Conservation (phyloP, 35 echinoderm and acorn worm genomes). For the Holothuria glaberrima region DNA sequence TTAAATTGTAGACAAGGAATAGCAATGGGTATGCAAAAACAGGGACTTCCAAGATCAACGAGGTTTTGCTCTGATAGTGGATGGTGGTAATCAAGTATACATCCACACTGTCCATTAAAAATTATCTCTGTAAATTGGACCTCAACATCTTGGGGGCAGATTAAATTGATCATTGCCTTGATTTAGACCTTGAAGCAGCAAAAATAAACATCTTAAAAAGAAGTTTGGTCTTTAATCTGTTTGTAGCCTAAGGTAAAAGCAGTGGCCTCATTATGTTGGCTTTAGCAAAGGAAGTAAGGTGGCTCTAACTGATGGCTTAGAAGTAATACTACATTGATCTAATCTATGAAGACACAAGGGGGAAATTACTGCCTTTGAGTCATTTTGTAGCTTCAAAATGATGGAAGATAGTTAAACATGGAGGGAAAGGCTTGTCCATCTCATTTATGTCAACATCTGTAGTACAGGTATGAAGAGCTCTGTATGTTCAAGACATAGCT, state of each 20-base stretch:
- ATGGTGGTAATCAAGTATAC: too few species aligned
- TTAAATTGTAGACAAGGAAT: too few species aligned
- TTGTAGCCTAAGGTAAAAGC: conserved; percentile 4
- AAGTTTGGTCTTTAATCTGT: background rate
- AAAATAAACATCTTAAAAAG: conserved; percentile 6
- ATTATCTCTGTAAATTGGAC: too few species aligned
- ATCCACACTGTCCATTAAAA: too few species aligned
- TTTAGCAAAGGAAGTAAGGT: conserved; percentile 32
- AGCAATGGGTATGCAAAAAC: too few species aligned
- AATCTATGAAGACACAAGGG: conserved; percentile 26
- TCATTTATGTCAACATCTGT: background rate
- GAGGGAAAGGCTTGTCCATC: background rate
- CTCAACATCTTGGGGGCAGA: too few species aligned
- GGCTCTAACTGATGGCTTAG: background rate
- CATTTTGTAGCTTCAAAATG: conserved; percentile 6
- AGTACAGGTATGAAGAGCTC: too few species aligned
- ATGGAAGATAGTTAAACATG: conserved; percentile 1
- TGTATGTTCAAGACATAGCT: too few species aligned
- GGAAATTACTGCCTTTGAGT: conserved; percentile 48
- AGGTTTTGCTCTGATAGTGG: too few species aligned
- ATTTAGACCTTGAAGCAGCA: too few species aligned
- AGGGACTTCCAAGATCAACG: too few species aligned
- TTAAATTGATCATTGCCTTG: too few species aligned
- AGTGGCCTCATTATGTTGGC: background rate
- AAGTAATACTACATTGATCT: conserved; percentile 3